phyloP scores from a whole-genome alignment of 1,140 invertebrate species.

The Yoshiicerus persimilis region DNA sequence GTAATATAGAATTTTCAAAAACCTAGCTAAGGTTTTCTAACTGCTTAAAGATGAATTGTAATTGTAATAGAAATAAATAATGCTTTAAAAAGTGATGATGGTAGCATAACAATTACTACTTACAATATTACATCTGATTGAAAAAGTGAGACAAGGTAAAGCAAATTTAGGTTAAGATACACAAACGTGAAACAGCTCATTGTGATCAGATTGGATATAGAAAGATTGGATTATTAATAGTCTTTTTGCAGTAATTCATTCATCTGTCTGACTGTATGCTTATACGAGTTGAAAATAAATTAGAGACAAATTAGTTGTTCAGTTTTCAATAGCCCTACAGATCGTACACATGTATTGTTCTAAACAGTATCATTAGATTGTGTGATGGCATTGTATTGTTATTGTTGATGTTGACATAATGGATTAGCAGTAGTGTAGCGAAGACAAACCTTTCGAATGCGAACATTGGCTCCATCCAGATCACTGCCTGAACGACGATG shows the following conservation, averaged over 20 bases:
- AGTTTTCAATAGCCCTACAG: neutral
- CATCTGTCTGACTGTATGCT: neutral
- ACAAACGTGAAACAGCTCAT: neutral
- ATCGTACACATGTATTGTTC: neutral
- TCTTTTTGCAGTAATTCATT: neutral
- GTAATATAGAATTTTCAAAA: no score
- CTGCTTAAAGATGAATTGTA: no score
- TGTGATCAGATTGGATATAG: neutral
- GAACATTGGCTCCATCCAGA: slow-evolving; percentile 41
- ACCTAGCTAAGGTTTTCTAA: no score
- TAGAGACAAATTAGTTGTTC: neutral
- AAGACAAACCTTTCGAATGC: slow-evolving; percentile 45
- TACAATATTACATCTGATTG: no score
- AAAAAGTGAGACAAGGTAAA: neutral
- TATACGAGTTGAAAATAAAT: neutral
- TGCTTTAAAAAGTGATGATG: no score
- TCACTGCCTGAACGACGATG: slow-evolving; percentile 38
- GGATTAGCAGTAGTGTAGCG: neutral
- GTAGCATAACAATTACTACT: no score
- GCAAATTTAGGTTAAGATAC: neutral
- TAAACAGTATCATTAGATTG: neutral
- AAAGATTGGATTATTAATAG: neutral
- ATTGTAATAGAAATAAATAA: no score
- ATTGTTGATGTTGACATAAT: neutral
- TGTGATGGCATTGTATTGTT: neutral